Conservation (phyloP, 2,888 invertebrate genomes). For the Sipha maydis region DNA sequence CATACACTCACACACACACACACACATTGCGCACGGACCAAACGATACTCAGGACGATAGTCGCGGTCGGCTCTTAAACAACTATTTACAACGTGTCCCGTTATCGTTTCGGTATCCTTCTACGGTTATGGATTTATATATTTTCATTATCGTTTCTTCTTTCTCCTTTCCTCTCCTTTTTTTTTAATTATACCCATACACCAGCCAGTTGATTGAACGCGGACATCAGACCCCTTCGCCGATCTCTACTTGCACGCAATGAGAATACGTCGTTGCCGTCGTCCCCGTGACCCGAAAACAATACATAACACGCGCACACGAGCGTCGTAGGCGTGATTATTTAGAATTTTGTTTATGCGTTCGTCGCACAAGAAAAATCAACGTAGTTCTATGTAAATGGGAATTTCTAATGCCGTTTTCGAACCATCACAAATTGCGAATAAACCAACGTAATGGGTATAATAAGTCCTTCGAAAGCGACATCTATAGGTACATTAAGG, state of each 20-base stretch:
- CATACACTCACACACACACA: not conserved
- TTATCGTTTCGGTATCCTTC: constrained; percentile 5
- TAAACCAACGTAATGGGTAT: too few species aligned
- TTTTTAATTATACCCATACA: not conserved
- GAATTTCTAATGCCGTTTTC: not conserved
- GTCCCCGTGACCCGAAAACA: constrained; percentile 24
- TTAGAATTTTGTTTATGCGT: not conserved
- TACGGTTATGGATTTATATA: not conserved
- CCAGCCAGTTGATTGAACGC: not conserved
- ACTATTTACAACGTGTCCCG: constrained; percentile 34
- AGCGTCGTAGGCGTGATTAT: constrained; percentile 1
- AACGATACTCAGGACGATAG: not conserved
- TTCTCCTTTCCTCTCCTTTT: not conserved
- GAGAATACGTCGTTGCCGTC: not conserved
- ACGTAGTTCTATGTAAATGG: not conserved
- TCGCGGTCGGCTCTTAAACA: not conserved
- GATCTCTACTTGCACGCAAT: not conserved
- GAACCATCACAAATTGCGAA: not conserved
- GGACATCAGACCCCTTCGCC: constrained; percentile 11
- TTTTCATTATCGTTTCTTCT: constrained; percentile 8
- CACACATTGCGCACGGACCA: not conserved
- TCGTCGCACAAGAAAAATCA: not conserved
- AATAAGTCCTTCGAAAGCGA: too few species aligned
- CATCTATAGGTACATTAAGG: too few species aligned
- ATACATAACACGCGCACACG: not conserved